Conservation (phyloP, 1,140 invertebrate species). For the Papilio polytes region DNA sequence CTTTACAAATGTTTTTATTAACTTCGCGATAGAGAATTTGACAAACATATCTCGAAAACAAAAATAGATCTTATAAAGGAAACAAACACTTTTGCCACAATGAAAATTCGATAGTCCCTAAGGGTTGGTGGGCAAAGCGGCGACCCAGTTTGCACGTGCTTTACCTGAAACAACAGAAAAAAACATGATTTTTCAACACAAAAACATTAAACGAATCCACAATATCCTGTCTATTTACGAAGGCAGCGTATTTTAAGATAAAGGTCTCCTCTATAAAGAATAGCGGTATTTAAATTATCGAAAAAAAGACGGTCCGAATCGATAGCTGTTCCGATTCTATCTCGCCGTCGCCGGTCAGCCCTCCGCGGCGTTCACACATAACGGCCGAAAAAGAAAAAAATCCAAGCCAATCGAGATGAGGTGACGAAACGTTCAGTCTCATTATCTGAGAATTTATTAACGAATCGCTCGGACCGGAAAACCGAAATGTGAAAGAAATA, state of each 20-base stretch:
- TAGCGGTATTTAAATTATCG: conserved; percentile 79
- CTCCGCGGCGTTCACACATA: conserved; percentile 77
- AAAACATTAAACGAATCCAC: conserved; percentile 16
- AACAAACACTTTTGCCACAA: conserved; percentile 75
- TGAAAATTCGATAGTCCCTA: conserved; percentile 62
- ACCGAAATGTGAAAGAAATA: conserved; percentile 83
- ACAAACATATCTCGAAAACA: conserved; percentile 24
- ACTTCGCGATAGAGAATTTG: conserved; percentile 31
- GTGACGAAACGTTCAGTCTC: conserved; percentile 83
- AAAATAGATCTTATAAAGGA: conserved; percentile 43
- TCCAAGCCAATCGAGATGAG: conserved; percentile 80
- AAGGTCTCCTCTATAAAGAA: conserved; percentile 70
- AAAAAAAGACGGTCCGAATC: conserved; percentile 69
- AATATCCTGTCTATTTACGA: conserved; percentile 46
- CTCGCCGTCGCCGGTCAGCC: conserved; percentile 61
- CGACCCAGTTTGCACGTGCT: conserved; percentile 69
- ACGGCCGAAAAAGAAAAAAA: conserved; percentile 73
- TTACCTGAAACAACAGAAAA: conserved; percentile 75
- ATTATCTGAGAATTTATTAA: conserved; percentile 84
- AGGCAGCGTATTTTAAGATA: conserved; percentile 56
- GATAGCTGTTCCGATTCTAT: conserved; percentile 77
- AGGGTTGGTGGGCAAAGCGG: conserved; percentile 51
- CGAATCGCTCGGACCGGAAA: conserved; percentile 82
- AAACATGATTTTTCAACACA: neutral
- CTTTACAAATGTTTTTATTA: conserved; percentile 46